phyloP scores from a whole-genome alignment of 1,140 invertebrate species.

The Diabrotica virgifera region DNA sequence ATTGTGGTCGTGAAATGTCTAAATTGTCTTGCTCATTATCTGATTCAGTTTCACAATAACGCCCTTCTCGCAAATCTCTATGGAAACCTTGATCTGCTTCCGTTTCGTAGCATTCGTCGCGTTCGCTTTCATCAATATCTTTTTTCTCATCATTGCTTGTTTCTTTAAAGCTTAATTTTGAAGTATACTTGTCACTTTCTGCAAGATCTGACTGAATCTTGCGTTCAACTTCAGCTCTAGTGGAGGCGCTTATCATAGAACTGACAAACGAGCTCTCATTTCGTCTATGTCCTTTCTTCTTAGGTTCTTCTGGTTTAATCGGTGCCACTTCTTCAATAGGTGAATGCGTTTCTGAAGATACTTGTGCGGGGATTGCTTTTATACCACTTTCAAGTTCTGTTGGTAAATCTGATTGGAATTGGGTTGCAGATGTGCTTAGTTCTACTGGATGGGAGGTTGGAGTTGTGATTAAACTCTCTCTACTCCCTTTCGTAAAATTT shows the following conservation, averaged over 20 bases:
- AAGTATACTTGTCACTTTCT: conserved; percentile 46
- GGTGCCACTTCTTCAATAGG: conserved; percentile 47
- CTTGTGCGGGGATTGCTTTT: conserved; percentile 55
- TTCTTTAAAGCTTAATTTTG: conserved; percentile 50
- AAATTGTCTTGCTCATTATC: conserved; percentile 31
- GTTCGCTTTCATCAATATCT: conserved; percentile 49
- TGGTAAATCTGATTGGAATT: conserved; percentile 35
- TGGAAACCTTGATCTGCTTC: conserved; percentile 41
- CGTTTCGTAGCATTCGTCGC: conserved; percentile 46
- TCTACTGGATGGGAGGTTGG: conserved; percentile 41
- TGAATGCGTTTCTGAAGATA: conserved; percentile 51
- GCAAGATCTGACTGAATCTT: conserved; percentile 35
- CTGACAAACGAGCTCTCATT: conserved; percentile 54
- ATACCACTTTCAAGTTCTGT: conserved; percentile 50
- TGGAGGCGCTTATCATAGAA: conserved; percentile 32
- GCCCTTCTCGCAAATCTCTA: conserved; percentile 35
- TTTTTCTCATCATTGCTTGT: conserved; percentile 48
- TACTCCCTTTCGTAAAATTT: conserved; percentile 29
- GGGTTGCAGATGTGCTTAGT: conserved; percentile 43
- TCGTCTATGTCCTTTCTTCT: conserved; percentile 54
- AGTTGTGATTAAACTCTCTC: conserved; percentile 35
- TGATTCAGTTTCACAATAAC: conserved; percentile 39
- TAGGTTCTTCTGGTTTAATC: conserved; percentile 47
- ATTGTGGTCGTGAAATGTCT: conserved; percentile 42
- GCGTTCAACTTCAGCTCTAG: conserved; percentile 17